Base-by-base conservation (phyloP, 1,140 invertebrate species). In the Zophobas atratus region DNA sequence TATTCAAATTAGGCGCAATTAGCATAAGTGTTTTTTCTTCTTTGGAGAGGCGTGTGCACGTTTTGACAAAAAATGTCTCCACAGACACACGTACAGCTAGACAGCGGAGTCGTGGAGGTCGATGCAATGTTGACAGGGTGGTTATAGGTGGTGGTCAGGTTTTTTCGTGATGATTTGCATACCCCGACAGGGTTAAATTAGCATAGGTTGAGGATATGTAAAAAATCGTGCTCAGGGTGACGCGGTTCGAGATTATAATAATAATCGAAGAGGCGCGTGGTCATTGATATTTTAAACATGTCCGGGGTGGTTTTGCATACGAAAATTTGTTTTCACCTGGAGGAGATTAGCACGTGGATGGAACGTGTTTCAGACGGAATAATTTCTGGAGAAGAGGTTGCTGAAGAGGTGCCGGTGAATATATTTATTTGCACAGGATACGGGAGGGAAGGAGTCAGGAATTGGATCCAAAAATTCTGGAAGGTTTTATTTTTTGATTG, bases 241-340 rank as follows among this genome's bases (percentile, higher is more conserved):
- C 36, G 38, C 49, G 2, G n/a, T 32, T 34, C 55, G 43, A 48
- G 38, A 75, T 75, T 75, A 57, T 57, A 56, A 75, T 57, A 57
- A 75, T 75, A 43, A 75, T 75, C 20, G 38, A 75, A 41, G 49
- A 57, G 55, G 72, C 72, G 72, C 53, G 72, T 75, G 72, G 72
- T 75, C 72, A 75, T 75, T 75, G 72, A 75, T 75, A 75, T 75
- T 74, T 74, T 55, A 53, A 75, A 57, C 51, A 43, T 56, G 70
- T 73, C 49, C 55, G 55, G 38, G 36, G 53, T 74, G 38, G 39
- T 56, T 75, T 75, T 75, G 55, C 49, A 75, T 75, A 73, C 38
- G 71, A 39, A 72, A 35, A 43, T 56, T 70, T 38, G 41, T 73
- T 35, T 41, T 56, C 71, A 73, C 49, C 71, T 53, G 49, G 49